A percentile compares a stretch with the other conserved stretches of the same genome.
phyloP scores from a whole-genome alignment of 2,888 invertebrate genomes.

The Drosophila mettleri region DNA sequence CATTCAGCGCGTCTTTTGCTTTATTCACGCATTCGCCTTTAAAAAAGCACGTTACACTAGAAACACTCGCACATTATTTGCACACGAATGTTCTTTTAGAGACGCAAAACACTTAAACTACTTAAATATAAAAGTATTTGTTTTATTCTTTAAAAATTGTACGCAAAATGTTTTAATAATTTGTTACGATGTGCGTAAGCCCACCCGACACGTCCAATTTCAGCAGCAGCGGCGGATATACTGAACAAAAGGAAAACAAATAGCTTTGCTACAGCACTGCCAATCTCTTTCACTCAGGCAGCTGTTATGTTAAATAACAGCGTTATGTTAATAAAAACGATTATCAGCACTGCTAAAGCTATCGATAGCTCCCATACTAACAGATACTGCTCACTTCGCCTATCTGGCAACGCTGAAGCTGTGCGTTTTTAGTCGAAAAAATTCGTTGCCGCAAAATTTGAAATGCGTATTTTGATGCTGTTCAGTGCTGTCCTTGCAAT shows the following conservation, averaged over 20 bases:
- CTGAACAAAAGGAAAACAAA: conserved; percentile 57
- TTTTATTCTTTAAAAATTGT: conserved; percentile 22
- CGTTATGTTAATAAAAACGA: not conserved
- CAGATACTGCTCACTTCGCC: not conserved
- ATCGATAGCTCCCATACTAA: conserved; percentile 15
- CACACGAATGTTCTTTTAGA: conserved; percentile 1
- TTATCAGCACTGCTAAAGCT: not conserved
- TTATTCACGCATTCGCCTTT: conserved; percentile 57
- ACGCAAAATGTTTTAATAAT: conserved; percentile 31
- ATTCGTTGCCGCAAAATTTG: not conserved
- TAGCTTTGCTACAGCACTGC: conserved; percentile 25
- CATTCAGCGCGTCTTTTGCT: conserved; percentile 61
- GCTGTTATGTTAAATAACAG: conserved; percentile 39
- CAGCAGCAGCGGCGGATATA: conserved; percentile 59
- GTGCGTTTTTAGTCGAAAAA: conserved; percentile 35
- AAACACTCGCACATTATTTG: conserved; percentile 8
- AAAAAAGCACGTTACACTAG: conserved; percentile 23
- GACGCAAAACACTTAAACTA: conserved; percentile 7
- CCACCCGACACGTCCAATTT: conserved; percentile 28
- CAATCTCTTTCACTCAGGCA: conserved; percentile 28
- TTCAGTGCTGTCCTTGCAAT: conserved; percentile 10
- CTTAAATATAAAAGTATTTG: conserved; percentile 22
- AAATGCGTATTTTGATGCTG: conserved; percentile 34
- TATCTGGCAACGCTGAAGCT: conserved; percentile 21
- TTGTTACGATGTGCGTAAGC: not conserved